Conservation (phyloP, 2,113 vertebrate genomes). For the Melanotaenia duboulayi region DNA sequence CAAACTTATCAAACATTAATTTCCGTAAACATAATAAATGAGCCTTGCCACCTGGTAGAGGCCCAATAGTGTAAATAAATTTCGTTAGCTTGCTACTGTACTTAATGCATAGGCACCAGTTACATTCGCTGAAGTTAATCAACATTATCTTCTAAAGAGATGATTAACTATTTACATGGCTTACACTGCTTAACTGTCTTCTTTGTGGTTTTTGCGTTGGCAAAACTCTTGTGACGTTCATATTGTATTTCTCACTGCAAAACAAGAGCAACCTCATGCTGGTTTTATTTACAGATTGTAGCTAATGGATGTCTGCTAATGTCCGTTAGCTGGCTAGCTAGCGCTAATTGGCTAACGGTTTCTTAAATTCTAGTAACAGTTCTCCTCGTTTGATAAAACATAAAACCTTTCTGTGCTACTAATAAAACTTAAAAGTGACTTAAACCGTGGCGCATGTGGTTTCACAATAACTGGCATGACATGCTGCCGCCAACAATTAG, state of each 20-base stretch:
- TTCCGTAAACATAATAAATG: background rate
- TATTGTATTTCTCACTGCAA: background rate
- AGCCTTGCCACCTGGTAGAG: background rate
- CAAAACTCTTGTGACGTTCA: background rate
- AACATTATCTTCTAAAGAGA: background rate
- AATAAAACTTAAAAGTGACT: rapidly evolving
- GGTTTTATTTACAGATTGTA: conserved; percentile 9
- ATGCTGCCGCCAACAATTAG: background rate
- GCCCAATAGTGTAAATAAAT: background rate
- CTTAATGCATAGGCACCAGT: conserved; percentile 2
- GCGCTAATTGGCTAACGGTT: conserved; percentile 46
- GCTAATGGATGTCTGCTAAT: conserved; percentile 34
- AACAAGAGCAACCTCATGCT: background rate
- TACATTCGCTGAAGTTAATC: background rate
- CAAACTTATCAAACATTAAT: background rate
- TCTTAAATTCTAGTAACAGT: background rate
- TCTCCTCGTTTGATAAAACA: background rate
- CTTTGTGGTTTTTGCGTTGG: background rate
- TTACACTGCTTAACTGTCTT: background rate
- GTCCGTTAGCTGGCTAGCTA: conserved; percentile 47
- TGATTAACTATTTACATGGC: background rate
- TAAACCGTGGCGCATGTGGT: rapidly evolving
- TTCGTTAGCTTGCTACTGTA: background rate
- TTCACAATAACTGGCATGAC: background rate
- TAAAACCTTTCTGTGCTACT: rapidly evolving